Percentiles rank a stretch among this genome's conserved stretches.
These are phyloP conservation scores for Bhutanitis thaidina DNA, from an alignment of 2,888 invertebrate genomes.

Conservation along the genomic window DNA sequence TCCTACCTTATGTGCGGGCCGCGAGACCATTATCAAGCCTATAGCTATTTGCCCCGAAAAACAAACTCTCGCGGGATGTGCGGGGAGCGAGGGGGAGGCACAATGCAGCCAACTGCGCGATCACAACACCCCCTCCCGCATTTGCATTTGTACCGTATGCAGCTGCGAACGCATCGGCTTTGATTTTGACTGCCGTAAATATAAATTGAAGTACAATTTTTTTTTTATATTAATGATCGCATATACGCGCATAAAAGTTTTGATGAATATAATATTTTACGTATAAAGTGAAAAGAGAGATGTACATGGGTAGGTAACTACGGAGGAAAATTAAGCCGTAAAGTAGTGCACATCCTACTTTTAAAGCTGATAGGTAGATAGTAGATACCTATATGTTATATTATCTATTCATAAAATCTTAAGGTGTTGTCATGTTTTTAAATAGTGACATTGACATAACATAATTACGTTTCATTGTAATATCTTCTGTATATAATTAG, in stretches of 20 bases:
- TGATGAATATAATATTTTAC: slow-evolving; percentile 17
- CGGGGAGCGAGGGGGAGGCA: slow-evolving; percentile 42
- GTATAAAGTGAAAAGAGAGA: slow-evolving; percentile 15
- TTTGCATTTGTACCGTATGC: slow-evolving; percentile 63
- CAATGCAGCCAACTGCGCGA: slow-evolving; percentile 77
- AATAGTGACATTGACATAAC: too few species aligned
- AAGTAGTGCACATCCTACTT: too few species aligned
- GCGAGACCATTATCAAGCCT: slow-evolving; percentile 80
- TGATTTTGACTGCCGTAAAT: slow-evolving; percentile 51
- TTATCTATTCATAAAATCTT: too few species aligned
- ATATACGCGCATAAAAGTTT: slow-evolving; percentile 16
- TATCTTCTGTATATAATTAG: too few species aligned
- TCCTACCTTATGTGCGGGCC: slow-evolving; percentile 39
- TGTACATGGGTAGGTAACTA: too few species aligned
- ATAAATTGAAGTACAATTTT: slow-evolving; percentile 30
- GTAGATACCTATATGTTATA: too few species aligned
- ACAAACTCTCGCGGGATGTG: slow-evolving; percentile 79
- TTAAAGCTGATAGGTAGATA: too few species aligned
- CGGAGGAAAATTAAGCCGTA: too few species aligned
- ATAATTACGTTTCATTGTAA: too few species aligned
- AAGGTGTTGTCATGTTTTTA: too few species aligned
- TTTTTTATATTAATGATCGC: slow-evolving; percentile 33
- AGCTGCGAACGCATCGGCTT: slow-evolving; percentile 54
- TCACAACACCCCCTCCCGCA: slow-evolving; percentile 64
- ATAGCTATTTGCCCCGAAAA: slow-evolving; percentile 80